A percentile compares a stretch with the other conserved stretches of the same genome.
These are phyloP conservation scores for Cyanoliseus patagonus DNA, from an alignment of 2,113 vertebrate genomes.

Conservation along the genomic window DNA sequence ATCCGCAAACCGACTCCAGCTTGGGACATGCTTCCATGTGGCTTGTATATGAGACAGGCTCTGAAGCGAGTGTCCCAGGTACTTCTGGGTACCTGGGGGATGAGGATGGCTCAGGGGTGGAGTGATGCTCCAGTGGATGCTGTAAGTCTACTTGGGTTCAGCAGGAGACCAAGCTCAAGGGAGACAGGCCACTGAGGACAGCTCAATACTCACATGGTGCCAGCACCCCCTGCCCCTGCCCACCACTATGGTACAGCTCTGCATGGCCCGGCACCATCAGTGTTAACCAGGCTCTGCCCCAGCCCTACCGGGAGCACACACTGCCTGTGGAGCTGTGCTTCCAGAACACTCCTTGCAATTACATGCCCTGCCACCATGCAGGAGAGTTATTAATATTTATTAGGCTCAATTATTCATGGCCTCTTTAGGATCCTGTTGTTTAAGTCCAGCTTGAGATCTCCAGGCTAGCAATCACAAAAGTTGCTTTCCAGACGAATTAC, in stretches of 20 bases:
- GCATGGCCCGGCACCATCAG: background rate
- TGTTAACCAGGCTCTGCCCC: background rate
- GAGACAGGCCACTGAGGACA: background rate
- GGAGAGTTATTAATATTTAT: conserved; percentile 64
- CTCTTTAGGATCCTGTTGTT: conserved; percentile 63
- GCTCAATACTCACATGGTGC: background rate
- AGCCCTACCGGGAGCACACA: background rate
- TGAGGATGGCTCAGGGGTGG: rapidly evolving
- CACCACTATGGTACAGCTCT: background rate
- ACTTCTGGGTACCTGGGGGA: background rate
- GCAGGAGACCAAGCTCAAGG: background rate
- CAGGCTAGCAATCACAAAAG: conserved; percentile 58
- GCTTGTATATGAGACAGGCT: background rate
- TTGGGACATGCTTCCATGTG: background rate
- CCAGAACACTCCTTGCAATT: conserved; percentile 63
- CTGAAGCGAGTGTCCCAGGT: background rate
- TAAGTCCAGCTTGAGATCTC: conserved; percentile 60
- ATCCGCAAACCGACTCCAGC: background rate
- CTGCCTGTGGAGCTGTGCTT: conserved; percentile 36
- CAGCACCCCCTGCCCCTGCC: background rate
- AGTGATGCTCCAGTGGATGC: background rate
- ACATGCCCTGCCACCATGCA: conserved; percentile 43
- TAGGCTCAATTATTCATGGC: conserved; percentile 68
- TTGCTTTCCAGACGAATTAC: conserved; percentile 55
- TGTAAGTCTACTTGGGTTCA: background rate